Percentiles rank a stretch among this genome's conserved stretches.
phyloP scores from a whole-genome alignment of 2,888 invertebrate species.

The Phorcus lineatus region DNA sequence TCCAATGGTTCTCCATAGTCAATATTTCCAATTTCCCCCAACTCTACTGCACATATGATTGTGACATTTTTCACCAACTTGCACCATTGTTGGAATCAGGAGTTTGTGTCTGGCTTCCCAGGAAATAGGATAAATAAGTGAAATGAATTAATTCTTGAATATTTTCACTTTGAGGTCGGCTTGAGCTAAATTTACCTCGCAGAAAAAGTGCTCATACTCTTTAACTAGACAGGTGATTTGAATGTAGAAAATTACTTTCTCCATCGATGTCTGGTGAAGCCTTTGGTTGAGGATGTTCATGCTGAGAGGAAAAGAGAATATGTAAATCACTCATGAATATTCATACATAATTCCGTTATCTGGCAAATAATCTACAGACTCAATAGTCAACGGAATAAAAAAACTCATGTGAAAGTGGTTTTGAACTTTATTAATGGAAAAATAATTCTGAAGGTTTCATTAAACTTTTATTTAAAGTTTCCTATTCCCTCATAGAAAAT shows the following conservation, averaged over 20 bases:
- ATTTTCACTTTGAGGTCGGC: background rate
- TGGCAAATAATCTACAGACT: too few relatives aligned
- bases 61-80: background rate
- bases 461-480: too few relatives aligned
- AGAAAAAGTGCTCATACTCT: background rate
- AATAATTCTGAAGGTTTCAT: too few relatives aligned
- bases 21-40: constrained; percentile 5
- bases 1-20: background rate
- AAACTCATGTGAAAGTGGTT: too few relatives aligned
- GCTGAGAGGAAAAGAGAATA: background rate
- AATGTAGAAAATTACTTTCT: background rate
- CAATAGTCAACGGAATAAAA: too few relatives aligned
- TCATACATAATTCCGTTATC: too few relatives aligned
- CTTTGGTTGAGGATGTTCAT: background rate
- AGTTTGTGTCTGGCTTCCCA: background rate
- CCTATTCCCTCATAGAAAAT: too few relatives aligned
- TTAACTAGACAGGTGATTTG: background rate
- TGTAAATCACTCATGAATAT: background rate
- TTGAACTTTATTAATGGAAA: too few relatives aligned
- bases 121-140: background rate
- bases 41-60: background rate
- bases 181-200: background rate
- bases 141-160: background rate
- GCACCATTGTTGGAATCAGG: background rate
- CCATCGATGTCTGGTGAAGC: background rate